Percentiles rank a stretch among this genome's conserved stretches.
These are phyloP conservation scores for Crenichthys baileyi DNA, from an alignment of 2,797 vertebrate genomes.

Conservation along the genomic window DNA sequence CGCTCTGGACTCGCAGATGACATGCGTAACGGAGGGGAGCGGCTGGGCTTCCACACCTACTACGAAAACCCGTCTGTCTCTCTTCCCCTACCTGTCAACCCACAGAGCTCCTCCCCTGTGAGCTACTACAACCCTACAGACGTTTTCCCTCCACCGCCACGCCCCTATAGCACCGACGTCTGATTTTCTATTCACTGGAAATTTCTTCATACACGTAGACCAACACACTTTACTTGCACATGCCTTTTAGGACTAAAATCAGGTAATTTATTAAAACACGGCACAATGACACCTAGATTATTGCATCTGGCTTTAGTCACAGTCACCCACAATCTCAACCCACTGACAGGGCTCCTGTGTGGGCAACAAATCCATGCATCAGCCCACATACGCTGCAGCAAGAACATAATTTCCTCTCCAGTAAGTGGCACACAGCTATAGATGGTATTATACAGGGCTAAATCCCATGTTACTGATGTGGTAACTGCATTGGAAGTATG, in stretches of 20 bases:
- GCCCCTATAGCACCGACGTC: slow-evolving; percentile 93
- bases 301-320: slow-evolving; percentile 27
- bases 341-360: slow-evolving; percentile 26
- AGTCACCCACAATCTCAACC: slow-evolving; percentile 35
- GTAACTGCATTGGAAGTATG: not conserved
- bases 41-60: slow-evolving; percentile 86
- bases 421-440: slow-evolving; percentile 6
- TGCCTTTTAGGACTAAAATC: slow-evolving; percentile 22
- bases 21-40: slow-evolving; percentile 89
- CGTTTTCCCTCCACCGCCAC: slow-evolving; percentile 81
- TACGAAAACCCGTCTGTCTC: slow-evolving; percentile 85
- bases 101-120: slow-evolving; percentile 82
- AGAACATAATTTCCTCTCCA: slow-evolving; percentile 19
- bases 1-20: slow-evolving; percentile 82
- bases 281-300: slow-evolving; percentile 40
- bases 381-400: slow-evolving; percentile 11
- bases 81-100: slow-evolving; percentile 77
- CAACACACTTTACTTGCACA: slow-evolving; percentile 13
- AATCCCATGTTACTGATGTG: not conserved
- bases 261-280: slow-evolving; percentile 26
- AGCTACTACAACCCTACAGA: slow-evolving; percentile 80
- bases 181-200: slow-evolving; percentile 69
- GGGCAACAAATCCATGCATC: slow-evolving; percentile 16
- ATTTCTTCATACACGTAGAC: slow-evolving; percentile 7
- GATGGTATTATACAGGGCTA: not conserved